phyloP scores from a whole-genome alignment of 2,797 vertebrate species.

The Heliangelus exortis region DNA sequence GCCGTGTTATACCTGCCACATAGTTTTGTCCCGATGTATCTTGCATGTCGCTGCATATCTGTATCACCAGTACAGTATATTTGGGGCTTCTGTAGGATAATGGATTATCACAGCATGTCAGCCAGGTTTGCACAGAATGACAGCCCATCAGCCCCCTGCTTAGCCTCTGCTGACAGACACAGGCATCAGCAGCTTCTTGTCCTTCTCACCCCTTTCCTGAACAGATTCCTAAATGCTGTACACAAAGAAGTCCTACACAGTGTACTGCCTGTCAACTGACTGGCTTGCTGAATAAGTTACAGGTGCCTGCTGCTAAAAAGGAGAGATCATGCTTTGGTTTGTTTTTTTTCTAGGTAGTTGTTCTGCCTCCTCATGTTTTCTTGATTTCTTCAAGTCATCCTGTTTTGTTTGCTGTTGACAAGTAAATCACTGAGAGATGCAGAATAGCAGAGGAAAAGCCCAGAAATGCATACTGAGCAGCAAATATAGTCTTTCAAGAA shows the following conservation, averaged over 20 bases:
- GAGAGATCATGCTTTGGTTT: background rate
- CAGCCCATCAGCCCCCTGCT: background rate
- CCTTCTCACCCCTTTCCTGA: background rate
- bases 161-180: background rate
- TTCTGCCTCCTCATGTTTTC: background rate
- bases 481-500: background rate
- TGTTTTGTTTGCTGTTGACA: background rate
- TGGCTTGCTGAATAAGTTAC: background rate
- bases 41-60: background rate
- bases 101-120: background rate
- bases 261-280: background rate
- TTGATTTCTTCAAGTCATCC: background rate
- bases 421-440: background rate
- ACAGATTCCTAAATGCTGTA: background rate
- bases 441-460: background rate
- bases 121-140: background rate
- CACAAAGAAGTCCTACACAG: background rate
- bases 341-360: background rate
- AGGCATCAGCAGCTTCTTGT: background rate
- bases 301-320: background rate
- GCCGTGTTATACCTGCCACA: accelerated
- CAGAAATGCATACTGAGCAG: background rate
- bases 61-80: background rate
- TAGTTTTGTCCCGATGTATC: background rate
- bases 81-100: background rate